phyloP scores from a whole-genome alignment of 2,888 invertebrate genomes.

The Drosophila algonquin region DNA sequence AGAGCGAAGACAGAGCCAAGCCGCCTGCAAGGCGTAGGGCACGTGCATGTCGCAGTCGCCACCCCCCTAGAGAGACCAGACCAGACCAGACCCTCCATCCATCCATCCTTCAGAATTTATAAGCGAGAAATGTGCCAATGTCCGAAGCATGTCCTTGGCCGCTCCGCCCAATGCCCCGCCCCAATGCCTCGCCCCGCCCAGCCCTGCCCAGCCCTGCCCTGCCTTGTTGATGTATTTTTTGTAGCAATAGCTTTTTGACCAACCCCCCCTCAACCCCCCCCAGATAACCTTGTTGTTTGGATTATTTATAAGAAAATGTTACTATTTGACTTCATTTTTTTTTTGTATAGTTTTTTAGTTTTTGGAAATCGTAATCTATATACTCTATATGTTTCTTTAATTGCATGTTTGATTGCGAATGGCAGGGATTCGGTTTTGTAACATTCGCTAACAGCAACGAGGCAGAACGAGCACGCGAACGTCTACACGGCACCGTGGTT shows the following conservation, averaged over 20 bases:
- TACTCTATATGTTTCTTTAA: constrained; percentile 80
- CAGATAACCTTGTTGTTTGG: constrained; percentile 38
- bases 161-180: not conserved
- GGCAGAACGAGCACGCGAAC: constrained; percentile 99
- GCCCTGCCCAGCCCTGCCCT: not conserved
- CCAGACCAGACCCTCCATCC: not conserved
- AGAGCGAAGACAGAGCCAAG: constrained; percentile 17
- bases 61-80: not conserved
- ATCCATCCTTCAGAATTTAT: constrained; percentile 17
- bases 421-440: constrained; percentile 99
- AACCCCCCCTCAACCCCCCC: constrained; percentile 6
- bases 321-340: constrained; percentile 35
- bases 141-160: constrained; percentile 64
- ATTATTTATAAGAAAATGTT: constrained; percentile 26
- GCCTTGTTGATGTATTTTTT: constrained; percentile 50
- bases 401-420: constrained; percentile 81
- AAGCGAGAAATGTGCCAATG: constrained; percentile 38
- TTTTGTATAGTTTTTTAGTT: constrained; percentile 23
- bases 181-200: not conserved
- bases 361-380: constrained; percentile 60
- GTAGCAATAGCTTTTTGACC: constrained; percentile 42
- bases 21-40: constrained; percentile 26
- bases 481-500: constrained; percentile 99
- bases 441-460: constrained; percentile 99
- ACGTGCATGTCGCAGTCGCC: constrained; percentile 50